A percentile compares a stretch with the other conserved stretches of the same genome.
phyloP scores from a whole-genome alignment of 2,888 invertebrate species.

The Mechanitis mazaeus region DNA sequence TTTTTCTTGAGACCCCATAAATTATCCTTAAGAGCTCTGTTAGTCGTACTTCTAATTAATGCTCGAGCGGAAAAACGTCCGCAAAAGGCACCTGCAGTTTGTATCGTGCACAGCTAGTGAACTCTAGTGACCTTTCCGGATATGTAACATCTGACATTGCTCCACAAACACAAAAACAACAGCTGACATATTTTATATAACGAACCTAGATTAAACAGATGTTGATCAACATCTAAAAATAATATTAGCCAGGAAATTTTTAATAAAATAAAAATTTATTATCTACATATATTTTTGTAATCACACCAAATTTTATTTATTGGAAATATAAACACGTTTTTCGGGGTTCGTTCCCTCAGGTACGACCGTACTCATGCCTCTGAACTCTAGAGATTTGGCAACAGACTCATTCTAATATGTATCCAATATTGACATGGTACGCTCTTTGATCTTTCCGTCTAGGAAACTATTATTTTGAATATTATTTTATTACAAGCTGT shows the following conservation, averaged over 20 bases:
- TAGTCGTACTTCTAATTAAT: conserved; percentile 25
- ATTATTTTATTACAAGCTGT: too few relatives aligned
- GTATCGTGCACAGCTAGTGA: conserved; percentile 46
- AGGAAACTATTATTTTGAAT: not conserved
- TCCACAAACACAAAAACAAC: conserved; percentile 21
- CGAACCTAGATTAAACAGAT: conserved; percentile 18
- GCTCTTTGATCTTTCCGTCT: conserved; percentile 22
- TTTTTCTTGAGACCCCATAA: conserved; percentile 3
- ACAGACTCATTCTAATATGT: conserved; percentile 29
- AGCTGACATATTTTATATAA: conserved; percentile 17
- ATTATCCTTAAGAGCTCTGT: not conserved
- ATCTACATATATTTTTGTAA: not conserved
- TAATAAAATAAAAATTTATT: not conserved
- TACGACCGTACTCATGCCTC: conserved; percentile 29
- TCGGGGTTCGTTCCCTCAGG: conserved; percentile 24
- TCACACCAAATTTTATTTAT: not conserved
- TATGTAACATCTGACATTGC: conserved; percentile 35
- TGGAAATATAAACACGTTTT: conserved; percentile 18
- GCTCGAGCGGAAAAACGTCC: conserved; percentile 25
- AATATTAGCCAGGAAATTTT: too few relatives aligned
- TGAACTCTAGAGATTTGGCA: conserved; percentile 20
- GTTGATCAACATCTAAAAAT: not conserved
- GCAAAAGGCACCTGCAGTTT: conserved; percentile 30
- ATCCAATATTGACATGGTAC: conserved; percentile 25
- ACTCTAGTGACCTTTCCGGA: conserved; percentile 47